phyloP scores from a whole-genome alignment of 2,888 invertebrate genomes.

The Ischnura elegans region DNA sequence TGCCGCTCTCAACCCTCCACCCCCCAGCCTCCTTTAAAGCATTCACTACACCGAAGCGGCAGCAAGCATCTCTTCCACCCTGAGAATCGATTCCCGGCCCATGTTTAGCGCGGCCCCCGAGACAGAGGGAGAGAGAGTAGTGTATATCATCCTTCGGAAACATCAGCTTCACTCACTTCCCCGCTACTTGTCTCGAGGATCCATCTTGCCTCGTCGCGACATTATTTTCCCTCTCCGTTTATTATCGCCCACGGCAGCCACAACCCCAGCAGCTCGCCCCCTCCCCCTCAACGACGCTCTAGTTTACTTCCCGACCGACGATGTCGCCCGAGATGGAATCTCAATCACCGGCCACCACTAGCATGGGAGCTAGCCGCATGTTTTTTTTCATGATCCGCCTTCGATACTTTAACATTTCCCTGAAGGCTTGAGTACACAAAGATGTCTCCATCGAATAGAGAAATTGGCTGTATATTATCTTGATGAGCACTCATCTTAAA shows the following conservation, averaged over 20 bases:
- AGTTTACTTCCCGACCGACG: not conserved
- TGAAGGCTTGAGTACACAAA: too few species aligned
- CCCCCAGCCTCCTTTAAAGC: not conserved
- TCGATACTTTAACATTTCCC: too few species aligned
- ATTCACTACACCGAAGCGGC: not conserved
- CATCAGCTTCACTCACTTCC: not conserved
- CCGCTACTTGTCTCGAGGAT: not conserved
- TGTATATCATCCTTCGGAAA: not conserved
- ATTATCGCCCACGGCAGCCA: not conserved
- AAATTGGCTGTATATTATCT: too few species aligned
- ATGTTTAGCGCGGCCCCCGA: not conserved
- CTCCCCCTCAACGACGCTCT: not conserved
- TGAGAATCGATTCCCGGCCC: slow-evolving; percentile 9
- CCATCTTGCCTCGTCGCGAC: not conserved
- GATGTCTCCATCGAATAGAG: too few species aligned
- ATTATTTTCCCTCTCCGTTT: not conserved
- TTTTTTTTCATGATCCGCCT: not conserved
- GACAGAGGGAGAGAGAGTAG: not conserved
- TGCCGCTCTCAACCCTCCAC: not conserved
- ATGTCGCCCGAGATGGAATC: not conserved
- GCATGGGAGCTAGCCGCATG: not conserved
- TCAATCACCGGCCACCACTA: not conserved
- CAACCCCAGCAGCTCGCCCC: too few species aligned
- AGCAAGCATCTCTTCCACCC: not conserved
- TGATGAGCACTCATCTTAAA: too few species aligned